Conservation (phyloP, 2,888 invertebrate species). For the Taenaris catops region DNA sequence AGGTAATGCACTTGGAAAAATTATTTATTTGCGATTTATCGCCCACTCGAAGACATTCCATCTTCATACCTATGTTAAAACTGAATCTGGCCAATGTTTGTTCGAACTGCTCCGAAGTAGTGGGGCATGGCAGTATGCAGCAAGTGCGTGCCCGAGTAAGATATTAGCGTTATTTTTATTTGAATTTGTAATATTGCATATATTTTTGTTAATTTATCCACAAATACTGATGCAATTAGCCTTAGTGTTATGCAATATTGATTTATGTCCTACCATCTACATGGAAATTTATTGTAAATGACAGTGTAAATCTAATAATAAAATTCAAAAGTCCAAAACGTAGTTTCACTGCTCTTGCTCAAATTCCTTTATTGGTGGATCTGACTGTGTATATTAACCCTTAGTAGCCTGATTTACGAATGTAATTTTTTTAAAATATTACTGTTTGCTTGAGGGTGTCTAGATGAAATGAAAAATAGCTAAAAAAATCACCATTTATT, state of each 20-base stretch:
- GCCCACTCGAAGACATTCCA: slow-evolving; percentile 59
- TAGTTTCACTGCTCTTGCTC: slow-evolving; percentile 64
- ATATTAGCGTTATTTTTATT: slow-evolving; percentile 78
- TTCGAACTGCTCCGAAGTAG: slow-evolving; percentile 36
- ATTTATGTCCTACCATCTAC: slow-evolving; percentile 79
- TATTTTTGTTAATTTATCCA: slow-evolving; percentile 77
- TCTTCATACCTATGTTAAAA: slow-evolving; percentile 39
- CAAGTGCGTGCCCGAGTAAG: slow-evolving; percentile 74
- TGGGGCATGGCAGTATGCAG: slow-evolving; percentile 40
- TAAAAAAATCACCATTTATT: no score
- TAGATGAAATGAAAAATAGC: no score
- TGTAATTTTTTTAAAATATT: no score
- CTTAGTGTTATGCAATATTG: slow-evolving; percentile 80
- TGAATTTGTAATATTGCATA: slow-evolving; percentile 79
- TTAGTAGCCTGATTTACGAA: no score
- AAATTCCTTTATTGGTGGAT: no score
- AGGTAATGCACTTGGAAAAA: slow-evolving; percentile 59
- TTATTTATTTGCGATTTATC: slow-evolving; percentile 47
- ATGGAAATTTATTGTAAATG: slow-evolving; percentile 80
- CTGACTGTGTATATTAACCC: no score
- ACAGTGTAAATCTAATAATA: slow-evolving; percentile 81
- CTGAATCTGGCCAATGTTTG: slow-evolving; percentile 36
- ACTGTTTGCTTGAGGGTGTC: no score
- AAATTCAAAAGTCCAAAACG: slow-evolving; percentile 73
- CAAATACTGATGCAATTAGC: slow-evolving; percentile 79